Conservation (phyloP, 2,113 vertebrate genomes). For the Pionites leucogaster region DNA sequence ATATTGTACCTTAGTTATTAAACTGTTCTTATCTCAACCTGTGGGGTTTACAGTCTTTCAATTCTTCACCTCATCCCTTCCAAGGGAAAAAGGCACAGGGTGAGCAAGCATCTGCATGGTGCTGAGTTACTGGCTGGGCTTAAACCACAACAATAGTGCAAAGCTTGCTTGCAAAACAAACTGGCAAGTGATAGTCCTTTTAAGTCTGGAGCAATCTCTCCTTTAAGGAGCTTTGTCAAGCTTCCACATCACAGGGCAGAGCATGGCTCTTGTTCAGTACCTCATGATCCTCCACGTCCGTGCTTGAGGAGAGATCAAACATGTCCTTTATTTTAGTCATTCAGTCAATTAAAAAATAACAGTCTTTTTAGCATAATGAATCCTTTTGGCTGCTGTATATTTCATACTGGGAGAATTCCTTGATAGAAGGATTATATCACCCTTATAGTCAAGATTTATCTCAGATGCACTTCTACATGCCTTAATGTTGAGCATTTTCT, state of each 20-base stretch:
- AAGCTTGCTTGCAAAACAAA: not conserved
- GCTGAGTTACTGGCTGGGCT: not conserved
- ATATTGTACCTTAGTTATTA: not conserved
- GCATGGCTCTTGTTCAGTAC: not conserved
- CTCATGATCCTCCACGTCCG: not conserved
- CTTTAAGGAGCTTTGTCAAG: not conserved
- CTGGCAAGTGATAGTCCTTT: not conserved
- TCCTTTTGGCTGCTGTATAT: not conserved
- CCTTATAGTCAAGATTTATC: not conserved
- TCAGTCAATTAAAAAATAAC: not conserved
- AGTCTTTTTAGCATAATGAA: not conserved
- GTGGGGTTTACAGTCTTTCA: not conserved
- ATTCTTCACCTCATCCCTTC: not conserved
- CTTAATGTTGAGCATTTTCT: not conserved
- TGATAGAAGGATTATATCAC: not conserved
- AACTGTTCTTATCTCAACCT: not conserved
- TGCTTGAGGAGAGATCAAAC: not conserved
- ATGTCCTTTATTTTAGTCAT: not conserved
- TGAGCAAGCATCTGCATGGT: not conserved
- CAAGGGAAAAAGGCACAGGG: not conserved
- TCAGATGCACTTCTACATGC: not conserved
- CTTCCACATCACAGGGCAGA: not conserved
- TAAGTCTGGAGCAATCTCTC: not conserved
- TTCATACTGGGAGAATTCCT: not conserved
- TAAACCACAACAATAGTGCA: not conserved